Evolutionary conservation across 2,888 invertebrate species (phyloP), one percentile per base, ranked within the genome.

Genomic region (Sesia bembeciformis): DNA sequence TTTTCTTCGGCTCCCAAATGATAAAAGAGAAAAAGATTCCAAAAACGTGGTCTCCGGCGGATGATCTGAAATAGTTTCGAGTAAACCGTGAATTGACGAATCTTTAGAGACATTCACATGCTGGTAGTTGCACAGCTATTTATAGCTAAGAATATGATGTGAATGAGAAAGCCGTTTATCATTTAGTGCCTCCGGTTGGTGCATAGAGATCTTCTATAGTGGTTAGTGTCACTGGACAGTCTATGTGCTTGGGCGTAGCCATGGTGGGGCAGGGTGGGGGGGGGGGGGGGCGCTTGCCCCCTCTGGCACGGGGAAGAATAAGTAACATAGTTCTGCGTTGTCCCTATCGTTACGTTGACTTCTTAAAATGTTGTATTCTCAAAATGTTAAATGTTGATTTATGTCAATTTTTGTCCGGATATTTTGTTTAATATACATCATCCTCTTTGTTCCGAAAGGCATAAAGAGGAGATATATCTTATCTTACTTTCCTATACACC

Each of bases 151-250:
- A 51, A 41, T 7, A 58, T 54, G 60, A 63, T 58, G 60, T 66
- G 65, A 72, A 68, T 73, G 75, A 76, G 76, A 56, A 81, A 83
- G 84, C 84, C 74, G 75, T 86, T 88, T 88, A 88, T 87, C 87
- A 87, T 88, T 88, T 87, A 85, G 87, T 84, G 87, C 85, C 86
- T 78, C 76, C 70, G 71, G 77, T 76, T 66, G 75, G 85, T 85
- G 85, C 85, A 78, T 65, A 76, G 69, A 78, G 70, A 67, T 77
- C 68, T 67, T 76, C 78, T 78, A 78, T 60, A 68, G 81, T 76
- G 80, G 69, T 72, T 65, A 66, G 73, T 66, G 74, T 67, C 74
- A 66, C 74, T 67, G 69, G 66, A 67, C 67, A 61, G 63, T 60
- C 64, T 62, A 68, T 59, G 49, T 46, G 46, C 56, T 57, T 51